phyloP scores from a whole-genome alignment of 1,140 invertebrate species.

The Augochlora pura region DNA sequence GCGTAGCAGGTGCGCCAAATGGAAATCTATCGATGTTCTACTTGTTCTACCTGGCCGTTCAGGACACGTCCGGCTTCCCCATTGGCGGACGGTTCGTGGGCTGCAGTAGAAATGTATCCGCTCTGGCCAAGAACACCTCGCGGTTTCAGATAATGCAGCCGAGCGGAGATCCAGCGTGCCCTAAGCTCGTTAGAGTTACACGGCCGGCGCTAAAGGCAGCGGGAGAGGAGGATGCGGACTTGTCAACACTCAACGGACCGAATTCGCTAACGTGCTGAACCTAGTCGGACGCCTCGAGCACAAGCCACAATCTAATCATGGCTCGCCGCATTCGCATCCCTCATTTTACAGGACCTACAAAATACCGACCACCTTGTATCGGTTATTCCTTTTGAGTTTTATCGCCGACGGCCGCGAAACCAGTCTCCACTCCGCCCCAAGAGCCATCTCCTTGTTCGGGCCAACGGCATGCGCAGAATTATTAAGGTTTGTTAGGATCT shows the following conservation, averaged over 20 bases:
- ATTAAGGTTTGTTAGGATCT: no score
- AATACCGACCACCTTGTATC: slow-evolving; percentile 34
- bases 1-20: slow-evolving; percentile 45
- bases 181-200: slow-evolving; percentile 76
- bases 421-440: background rate
- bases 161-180: slow-evolving; percentile 53
- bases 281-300: slow-evolving; percentile 70
- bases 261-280: slow-evolving; percentile 75
- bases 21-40: slow-evolving; percentile 39
- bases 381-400: slow-evolving; percentile 44
- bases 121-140: slow-evolving; percentile 59
- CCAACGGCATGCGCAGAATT: no score
- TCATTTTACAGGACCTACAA: slow-evolving; percentile 60
- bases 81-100: slow-evolving; percentile 15
- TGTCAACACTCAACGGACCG: slow-evolving; percentile 75
- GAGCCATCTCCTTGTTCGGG: no score
- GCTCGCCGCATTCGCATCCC: slow-evolving; percentile 73
- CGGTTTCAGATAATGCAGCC: slow-evolving; percentile 66
- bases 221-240: slow-evolving; percentile 70
- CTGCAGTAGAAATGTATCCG: slow-evolving; percentile 53
- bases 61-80: slow-evolving; percentile 29
- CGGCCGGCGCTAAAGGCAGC: slow-evolving; percentile 64
- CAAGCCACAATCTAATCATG: slow-evolving; percentile 76
- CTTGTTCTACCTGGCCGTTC: slow-evolving; percentile 33
- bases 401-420: background rate